phyloP scores from a whole-genome alignment of 2,888 invertebrate genomes.

The Scaptomyza caliginosa region DNA sequence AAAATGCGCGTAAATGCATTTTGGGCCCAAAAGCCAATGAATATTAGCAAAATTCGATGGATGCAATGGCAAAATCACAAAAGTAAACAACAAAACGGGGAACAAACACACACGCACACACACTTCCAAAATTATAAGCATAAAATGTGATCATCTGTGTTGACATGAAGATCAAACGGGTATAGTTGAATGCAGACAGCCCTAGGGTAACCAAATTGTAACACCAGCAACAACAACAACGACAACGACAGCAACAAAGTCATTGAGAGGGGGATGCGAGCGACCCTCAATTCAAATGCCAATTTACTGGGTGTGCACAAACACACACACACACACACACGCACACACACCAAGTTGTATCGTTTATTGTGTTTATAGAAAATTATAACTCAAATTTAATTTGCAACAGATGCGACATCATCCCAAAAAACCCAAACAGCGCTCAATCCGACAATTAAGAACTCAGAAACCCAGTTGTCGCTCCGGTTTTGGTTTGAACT shows the following conservation, averaged over 20 bases:
- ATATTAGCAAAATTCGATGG: constrained; percentile 57
- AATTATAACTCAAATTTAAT: constrained; percentile 82
- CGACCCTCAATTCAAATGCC: constrained; percentile 74
- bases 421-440: constrained; percentile 53
- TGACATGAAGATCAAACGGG: constrained; percentile 83
- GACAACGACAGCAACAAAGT: constrained; percentile 50
- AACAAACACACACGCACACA: not conserved
- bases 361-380: constrained; percentile 60
- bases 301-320: constrained; percentile 78
- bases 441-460: constrained; percentile 54
- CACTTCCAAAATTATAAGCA: constrained; percentile 49
- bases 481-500: constrained; percentile 74
- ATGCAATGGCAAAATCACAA: constrained; percentile 55
- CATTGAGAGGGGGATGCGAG: constrained; percentile 39
- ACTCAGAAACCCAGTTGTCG: constrained; percentile 20
- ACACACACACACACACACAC: constrained; percentile 21
- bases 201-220: constrained; percentile 73
- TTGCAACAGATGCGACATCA: constrained; percentile 82
- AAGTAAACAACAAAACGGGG: constrained; percentile 57
- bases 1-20: constrained; percentile 29
- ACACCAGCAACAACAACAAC: constrained; percentile 60
- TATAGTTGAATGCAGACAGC: constrained; percentile 24
- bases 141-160: constrained; percentile 84
- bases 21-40: constrained; percentile 19
- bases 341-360: too few species aligned